Conservation (phyloP, 2,797 vertebrate species). For the Erithacus rubecula region DNA sequence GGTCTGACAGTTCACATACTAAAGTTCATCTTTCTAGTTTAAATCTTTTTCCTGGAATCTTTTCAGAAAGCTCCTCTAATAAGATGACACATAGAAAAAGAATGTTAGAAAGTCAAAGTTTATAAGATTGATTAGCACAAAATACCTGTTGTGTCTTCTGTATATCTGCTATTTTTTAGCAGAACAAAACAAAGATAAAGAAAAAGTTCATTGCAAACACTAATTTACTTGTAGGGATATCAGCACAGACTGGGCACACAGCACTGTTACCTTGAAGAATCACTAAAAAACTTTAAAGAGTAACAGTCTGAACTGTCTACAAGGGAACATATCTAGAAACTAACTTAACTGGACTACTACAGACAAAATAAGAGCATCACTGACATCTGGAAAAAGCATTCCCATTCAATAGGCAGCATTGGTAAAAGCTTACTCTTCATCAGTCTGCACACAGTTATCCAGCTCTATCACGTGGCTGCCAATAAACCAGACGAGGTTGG, state of each 20-base stretch:
- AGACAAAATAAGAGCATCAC: neutral
- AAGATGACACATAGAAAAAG: neutral
- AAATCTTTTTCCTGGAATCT: neutral
- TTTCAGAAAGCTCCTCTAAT: neutral
- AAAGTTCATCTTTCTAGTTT: neutral
- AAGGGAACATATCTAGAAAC: neutral
- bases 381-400: neutral
- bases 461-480: conserved; percentile 97
- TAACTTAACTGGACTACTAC: neutral
- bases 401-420: neutral
- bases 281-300: neutral
- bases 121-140: neutral
- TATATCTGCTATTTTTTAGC: neutral
- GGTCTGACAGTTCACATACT: neutral
- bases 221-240: neutral
- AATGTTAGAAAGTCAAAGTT: neutral
- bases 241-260: neutral
- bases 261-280: neutral
- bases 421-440: conserved; percentile 90
- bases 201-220: neutral
- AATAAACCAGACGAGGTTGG: conserved; percentile 99
- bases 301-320: neutral
- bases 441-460: conserved; percentile 97
- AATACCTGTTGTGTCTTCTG: neutral
- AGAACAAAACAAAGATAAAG: neutral